Evolutionary conservation across 2,888 invertebrate genomes (phyloP).

Genomic region (Cephus nigrinus): DNA sequence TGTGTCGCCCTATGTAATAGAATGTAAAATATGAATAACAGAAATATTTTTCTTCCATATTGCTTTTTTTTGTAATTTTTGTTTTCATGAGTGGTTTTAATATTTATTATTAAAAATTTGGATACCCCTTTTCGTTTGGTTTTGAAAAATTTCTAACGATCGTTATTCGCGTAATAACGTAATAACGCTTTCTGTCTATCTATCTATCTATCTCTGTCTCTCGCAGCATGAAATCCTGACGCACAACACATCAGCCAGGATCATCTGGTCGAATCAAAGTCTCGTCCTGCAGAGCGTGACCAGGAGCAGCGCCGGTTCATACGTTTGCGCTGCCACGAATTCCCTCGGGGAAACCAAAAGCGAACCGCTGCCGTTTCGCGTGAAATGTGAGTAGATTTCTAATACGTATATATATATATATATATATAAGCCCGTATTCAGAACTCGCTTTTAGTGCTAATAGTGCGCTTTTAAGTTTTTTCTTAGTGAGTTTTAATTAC

Average conservation of each 20-base stretch:
- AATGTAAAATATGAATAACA: too few species aligned
- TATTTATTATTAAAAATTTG: background rate
- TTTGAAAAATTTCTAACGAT: background rate
- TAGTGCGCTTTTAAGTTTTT: too few species aligned
- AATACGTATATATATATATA: background rate
- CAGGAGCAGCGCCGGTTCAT: constrained; percentile 85
- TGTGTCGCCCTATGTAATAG: too few species aligned
- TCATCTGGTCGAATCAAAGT: constrained; percentile 92
- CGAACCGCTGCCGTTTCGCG: constrained; percentile 85
- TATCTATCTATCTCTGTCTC: constrained; percentile 49
- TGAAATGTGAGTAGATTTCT: constrained; percentile 81
- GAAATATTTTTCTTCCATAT: background rate
- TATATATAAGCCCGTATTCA: too few species aligned
- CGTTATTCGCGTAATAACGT: background rate
- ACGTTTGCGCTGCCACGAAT: constrained; percentile 90
- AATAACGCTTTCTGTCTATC: constrained; percentile 37
- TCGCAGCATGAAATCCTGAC: constrained; percentile 81
- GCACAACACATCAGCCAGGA: constrained; percentile 87
- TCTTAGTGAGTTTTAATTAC: too few species aligned
- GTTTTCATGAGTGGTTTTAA: background rate
- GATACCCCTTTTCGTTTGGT: background rate
- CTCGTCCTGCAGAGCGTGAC: constrained; percentile 91
- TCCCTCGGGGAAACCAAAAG: constrained; percentile 89
- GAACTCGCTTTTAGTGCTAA: too few species aligned
- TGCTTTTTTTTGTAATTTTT: too few species aligned